Base-by-base conservation (phyloP, 1,140 invertebrate species). In the Monochamus saltuarius region DNA sequence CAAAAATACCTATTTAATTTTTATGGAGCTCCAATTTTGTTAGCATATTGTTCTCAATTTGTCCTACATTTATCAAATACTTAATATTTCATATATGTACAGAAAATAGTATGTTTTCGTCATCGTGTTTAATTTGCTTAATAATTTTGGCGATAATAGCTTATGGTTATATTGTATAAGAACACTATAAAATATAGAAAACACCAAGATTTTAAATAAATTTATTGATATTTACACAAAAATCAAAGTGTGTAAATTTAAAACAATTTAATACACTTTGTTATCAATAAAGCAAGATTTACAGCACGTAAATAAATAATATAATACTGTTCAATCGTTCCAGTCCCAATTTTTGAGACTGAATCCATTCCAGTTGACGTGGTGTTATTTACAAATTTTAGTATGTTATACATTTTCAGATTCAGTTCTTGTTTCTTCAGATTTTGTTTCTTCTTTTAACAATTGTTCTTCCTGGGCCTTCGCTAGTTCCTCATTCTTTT, bases 401-500 rank as follows among this genome's bases (percentile, higher is more conserved):
- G n/a, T 4, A 16, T 34, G 37, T 7, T 50, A 35, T 22, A 60
- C 38, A 35, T 53, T 22, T 13, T 35, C 50, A 4, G 45, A 13
- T 22, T 60, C 45, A 42, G 47, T n/a, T 34, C 47, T 16, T 6
- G 38, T 35, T n/a, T 43, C 51, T 13, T 49, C 17, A 42, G 47
- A n/a, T 34, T 39, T 16, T 6, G 38, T 35, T n/a, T 43, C 51
- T 13, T 49, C 17, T 42, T 42, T 35, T 13, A 29, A 29, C 22
- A 29, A 29, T 3, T 29, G 2, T 29, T 29, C 22, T 29, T 29
- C 22, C 2, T 29, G 22, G 22, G 22, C 22, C 22, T 29, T 29
- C 6, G 2, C 22, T 29, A 2, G 22, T 29, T 29, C 6, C 2
- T 64, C 46, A 35, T 66, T 49, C 54, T 57, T 37, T 36, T 54